A percentile compares a stretch with the other conserved stretches of the same genome.
Evolutionary conservation across 2,797 vertebrate species (phyloP).

Genomic region (Zalophus californianus): DNA sequence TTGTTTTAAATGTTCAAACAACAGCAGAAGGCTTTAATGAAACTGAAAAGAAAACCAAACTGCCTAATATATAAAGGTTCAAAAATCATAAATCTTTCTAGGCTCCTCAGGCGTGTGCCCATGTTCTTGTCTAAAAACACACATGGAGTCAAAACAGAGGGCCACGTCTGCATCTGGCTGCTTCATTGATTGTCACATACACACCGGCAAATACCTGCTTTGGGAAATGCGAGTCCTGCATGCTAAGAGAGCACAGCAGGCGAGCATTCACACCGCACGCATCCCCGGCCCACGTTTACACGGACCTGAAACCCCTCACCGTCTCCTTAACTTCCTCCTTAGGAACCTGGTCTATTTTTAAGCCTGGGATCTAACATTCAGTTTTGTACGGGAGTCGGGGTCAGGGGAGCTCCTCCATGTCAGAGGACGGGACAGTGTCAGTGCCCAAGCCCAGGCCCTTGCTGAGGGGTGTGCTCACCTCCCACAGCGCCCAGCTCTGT

Average conservation of each 20-base stretch:
- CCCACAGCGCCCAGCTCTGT: too few species aligned
- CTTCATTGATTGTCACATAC: accelerated
- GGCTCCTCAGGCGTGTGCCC: accelerated
- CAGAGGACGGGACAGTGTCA: too few species aligned
- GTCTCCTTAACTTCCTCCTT: neutral
- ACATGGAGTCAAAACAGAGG: accelerated
- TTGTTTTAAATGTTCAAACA: neutral
- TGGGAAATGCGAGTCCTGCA: accelerated
- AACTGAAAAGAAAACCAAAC: neutral
- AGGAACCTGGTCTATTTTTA: neutral
- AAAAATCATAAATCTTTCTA: neutral
- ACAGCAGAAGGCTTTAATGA: neutral
- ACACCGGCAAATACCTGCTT: neutral
- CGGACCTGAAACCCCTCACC: accelerated
- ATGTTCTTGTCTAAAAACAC: neutral
- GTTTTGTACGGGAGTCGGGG: too few species aligned
- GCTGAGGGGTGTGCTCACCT: accelerated
- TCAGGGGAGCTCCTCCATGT: neutral
- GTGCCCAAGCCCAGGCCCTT: neutral
- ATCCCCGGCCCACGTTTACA: neutral
- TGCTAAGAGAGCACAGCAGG: neutral
- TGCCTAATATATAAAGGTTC: neutral
- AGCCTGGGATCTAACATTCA: neutral
- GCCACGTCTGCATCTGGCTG: accelerated
- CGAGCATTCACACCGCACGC: accelerated